Percentiles rank a stretch among this genome's conserved stretches.
Evolutionary conservation across 2,888 invertebrate genomes (phyloP).

Genomic region (Ochropacha duplaris): DNA sequence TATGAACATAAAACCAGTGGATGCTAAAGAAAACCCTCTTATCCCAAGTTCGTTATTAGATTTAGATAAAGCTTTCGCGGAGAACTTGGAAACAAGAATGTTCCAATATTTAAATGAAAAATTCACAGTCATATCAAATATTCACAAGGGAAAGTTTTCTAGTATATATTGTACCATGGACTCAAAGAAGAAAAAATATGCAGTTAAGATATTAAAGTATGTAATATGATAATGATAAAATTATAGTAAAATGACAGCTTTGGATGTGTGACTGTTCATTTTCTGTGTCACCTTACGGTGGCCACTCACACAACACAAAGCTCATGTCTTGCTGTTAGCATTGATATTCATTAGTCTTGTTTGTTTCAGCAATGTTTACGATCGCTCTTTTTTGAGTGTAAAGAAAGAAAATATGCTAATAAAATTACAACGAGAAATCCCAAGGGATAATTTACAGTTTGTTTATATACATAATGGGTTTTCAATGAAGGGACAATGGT

Average conservation of each 20-base stretch:
- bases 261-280: background rate
- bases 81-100: slow-evolving; percentile 29
- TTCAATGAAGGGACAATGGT: slow-evolving; percentile 30
- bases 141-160: slow-evolving; percentile 47
- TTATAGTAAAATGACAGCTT: background rate
- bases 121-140: slow-evolving; percentile 26
- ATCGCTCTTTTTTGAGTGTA: slow-evolving; percentile 9
- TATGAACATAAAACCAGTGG: background rate
- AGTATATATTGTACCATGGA: slow-evolving; percentile 44
- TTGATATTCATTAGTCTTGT: background rate
- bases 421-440: slow-evolving; percentile 35
- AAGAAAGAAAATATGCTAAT: slow-evolving; percentile 36
- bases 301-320: background rate
- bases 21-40: background rate
- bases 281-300: too few species aligned
- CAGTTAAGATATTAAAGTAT: slow-evolving; percentile 49
- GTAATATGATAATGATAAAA: slow-evolving; percentile 1
- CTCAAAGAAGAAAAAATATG: slow-evolving; percentile 27
- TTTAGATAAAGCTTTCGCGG: slow-evolving; percentile 1
- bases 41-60: background rate
- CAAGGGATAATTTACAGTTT: slow-evolving; percentile 33
- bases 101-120: slow-evolving; percentile 21
- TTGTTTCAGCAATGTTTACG: slow-evolving; percentile 17
- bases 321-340: background rate
- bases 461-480: slow-evolving; percentile 40